Evolutionary conservation across 2,888 invertebrate species (phyloP).

Genomic region (Neoscelio sp.): DNA sequence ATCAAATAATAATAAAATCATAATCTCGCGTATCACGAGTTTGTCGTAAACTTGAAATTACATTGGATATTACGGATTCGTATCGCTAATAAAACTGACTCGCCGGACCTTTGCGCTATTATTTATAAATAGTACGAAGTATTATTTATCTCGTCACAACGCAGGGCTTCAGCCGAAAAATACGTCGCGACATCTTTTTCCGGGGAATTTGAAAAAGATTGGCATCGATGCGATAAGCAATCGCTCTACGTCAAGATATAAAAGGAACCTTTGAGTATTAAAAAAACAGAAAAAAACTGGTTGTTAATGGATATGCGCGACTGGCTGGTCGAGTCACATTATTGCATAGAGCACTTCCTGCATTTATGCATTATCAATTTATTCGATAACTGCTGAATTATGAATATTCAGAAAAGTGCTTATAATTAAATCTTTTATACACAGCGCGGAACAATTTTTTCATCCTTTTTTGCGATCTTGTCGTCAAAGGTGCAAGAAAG

Average conservation of each 20-base stretch:
- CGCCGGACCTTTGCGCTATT: slow-evolving; percentile 29
- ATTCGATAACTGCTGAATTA: slow-evolving; percentile 42
- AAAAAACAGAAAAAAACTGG: slow-evolving; percentile 24
- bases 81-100: slow-evolving; percentile 34
- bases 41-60: slow-evolving; percentile 24
- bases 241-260: slow-evolving; percentile 49
- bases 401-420: slow-evolving; percentile 49
- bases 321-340: slow-evolving; percentile 26
- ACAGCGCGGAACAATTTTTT: slow-evolving; percentile 26
- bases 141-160: slow-evolving; percentile 14
- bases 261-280: slow-evolving; percentile 49
- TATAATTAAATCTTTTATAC: slow-evolving; percentile 44
- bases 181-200: slow-evolving; percentile 40
- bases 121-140: slow-evolving; percentile 42
- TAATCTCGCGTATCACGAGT: slow-evolving; percentile 37
- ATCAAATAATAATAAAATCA: slow-evolving; percentile 33
- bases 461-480: background rate
- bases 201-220: slow-evolving; percentile 27
- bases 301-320: slow-evolving; percentile 52
- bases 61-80: slow-evolving; percentile 35
- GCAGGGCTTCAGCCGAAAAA: slow-evolving; percentile 18
- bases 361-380: slow-evolving; percentile 59
- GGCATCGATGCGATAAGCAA: slow-evolving; percentile 48
- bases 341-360: slow-evolving; percentile 43
- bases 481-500: background rate